Evolutionary conservation across 2,888 invertebrate species (phyloP), one percentile per base, ranked within the genome.

Genomic region (Drosophila nigritarsus): DNA sequence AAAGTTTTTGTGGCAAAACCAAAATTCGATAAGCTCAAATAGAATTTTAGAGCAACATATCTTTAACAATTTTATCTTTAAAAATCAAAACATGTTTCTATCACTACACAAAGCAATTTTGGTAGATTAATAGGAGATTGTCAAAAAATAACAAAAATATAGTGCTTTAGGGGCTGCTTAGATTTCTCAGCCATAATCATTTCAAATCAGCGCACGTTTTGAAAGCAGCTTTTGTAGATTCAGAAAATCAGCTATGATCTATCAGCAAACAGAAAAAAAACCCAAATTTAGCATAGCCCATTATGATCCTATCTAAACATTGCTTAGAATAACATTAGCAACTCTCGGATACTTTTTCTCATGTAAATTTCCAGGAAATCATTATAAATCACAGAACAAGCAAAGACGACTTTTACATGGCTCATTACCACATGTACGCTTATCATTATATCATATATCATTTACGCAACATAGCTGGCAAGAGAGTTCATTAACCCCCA

Each of bases 401-500:
- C 7, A 13, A 11, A 32, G 32, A 32, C 32, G 53, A 48, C 42
- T 60, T 66, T 53, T 36, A 30, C 49, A 42, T 18, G 50, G 61
- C 18, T 51, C 55, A 55, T 70, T 70, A 60, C 29, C 59, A 54
- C 29, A 54, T 70, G 54, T 40, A 34, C 34, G 32, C 54, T 40
- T 60, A 70, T 55, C 54, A 70, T 29, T n/a, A 29, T 38, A 49
- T 49, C 49, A 49, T 45, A 42, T 29, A 42, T 38, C 40, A 51
- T 32, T 20, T 32, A 54, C 24, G 36, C 32, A 55, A 55, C 49
- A 55, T 54, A 45, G 4, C 38, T 54, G 20, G 29, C 7, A n/a
- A 27, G 30, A 24, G 42, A 48, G 77, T 78, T 78, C 78, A 70
- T 49, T 60, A 65, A 62, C 58, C 73, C 34, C 27, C 29, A 20